A percentile compares a stretch with the other conserved stretches of the same genome.
Evolutionary conservation across 2,888 invertebrate species (phyloP).

Genomic region (Lottia scabra): DNA sequence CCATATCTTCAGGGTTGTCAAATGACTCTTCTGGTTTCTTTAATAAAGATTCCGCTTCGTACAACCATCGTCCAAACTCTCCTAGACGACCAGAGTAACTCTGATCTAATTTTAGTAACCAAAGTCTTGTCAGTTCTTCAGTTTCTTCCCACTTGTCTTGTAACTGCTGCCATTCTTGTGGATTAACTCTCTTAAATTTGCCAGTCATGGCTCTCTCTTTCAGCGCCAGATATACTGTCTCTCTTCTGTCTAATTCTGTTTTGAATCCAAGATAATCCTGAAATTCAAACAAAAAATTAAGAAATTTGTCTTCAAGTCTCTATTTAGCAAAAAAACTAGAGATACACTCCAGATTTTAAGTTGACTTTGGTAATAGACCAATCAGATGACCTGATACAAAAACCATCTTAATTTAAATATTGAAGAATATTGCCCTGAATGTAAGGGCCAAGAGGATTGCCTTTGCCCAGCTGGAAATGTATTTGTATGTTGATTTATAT

Average conservation of each 20-base stretch:
- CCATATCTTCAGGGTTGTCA: slow-evolving; percentile 76
- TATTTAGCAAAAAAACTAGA: no score
- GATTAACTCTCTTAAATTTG: slow-evolving; percentile 83
- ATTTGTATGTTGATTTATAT: no score
- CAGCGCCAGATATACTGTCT: slow-evolving; percentile 81
- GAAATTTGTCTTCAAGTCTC: no score
- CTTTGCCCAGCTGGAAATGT: no score
- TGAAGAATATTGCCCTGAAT: no score
- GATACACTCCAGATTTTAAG: no score
- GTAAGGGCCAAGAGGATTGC: no score
- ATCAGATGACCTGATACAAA: no score
- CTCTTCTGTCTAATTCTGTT: slow-evolving; percentile 81
- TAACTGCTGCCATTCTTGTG: slow-evolving; percentile 87
- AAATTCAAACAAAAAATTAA: slow-evolving; percentile 24
- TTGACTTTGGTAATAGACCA: no score
- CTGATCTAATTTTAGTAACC: slow-evolving; percentile 91
- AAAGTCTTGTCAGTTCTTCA: slow-evolving; percentile 73
- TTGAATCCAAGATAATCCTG: slow-evolving; percentile 84
- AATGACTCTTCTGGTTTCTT: slow-evolving; percentile 72
- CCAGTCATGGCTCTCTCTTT: slow-evolving; percentile 84
- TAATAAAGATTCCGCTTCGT: slow-evolving; percentile 75
- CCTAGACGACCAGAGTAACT: slow-evolving; percentile 88
- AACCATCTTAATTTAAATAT: no score
- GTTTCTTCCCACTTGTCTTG: slow-evolving; percentile 85
- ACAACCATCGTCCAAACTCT: slow-evolving; percentile 89